Conservation (phyloP, 2,797 vertebrate genomes). For the Diceros bicornis region DNA sequence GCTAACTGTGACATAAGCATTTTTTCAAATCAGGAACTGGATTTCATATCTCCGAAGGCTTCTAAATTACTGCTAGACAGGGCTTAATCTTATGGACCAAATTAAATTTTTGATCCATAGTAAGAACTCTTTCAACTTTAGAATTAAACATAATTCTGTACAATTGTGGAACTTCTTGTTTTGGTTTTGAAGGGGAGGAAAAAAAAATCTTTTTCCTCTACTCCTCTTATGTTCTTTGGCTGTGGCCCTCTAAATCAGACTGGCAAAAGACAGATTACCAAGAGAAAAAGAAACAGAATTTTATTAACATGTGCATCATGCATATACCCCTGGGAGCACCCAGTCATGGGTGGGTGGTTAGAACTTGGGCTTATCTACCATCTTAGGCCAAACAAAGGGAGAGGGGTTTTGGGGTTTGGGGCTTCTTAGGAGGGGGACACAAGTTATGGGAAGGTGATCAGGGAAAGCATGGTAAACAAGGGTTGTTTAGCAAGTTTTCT, state of each 20-base stretch:
- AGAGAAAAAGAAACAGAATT: slow-evolving; percentile 6
- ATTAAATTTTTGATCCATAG: background rate
- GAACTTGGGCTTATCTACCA: background rate
- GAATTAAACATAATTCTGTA: background rate
- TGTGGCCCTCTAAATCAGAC: background rate
- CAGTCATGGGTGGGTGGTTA: background rate
- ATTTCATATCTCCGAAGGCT: background rate
- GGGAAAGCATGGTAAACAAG: background rate
- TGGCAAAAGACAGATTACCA: background rate
- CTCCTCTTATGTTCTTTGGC: background rate
- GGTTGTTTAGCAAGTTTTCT: background rate
- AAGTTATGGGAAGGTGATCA: background rate
- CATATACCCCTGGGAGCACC: background rate
- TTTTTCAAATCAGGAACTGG: background rate
- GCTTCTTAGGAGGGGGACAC: background rate
- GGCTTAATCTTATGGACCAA: background rate
- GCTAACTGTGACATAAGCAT: background rate
- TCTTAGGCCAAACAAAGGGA: background rate
- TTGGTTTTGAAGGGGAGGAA: background rate
- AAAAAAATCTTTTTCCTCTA: background rate
- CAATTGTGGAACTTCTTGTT: background rate
- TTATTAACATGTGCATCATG: background rate
- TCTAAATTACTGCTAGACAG: background rate
- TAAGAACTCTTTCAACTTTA: background rate
- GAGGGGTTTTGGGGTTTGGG: background rate